A percentile compares a stretch with the other conserved stretches of the same genome.
Conservation (phyloP, 1,140 invertebrate species). For the Drosophila tropicalis region DNA sequence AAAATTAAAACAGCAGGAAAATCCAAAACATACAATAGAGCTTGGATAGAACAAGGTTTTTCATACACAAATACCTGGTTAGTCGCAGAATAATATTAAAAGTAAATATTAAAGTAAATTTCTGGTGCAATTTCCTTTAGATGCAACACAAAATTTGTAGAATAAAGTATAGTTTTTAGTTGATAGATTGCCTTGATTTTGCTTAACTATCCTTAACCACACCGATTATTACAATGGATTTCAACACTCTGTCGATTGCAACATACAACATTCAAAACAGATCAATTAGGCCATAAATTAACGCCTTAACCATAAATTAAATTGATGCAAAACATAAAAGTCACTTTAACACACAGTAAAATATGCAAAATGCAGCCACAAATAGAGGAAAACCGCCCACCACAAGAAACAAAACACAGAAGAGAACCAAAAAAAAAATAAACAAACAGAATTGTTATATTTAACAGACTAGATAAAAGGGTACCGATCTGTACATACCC, state of each 20-base stretch:
- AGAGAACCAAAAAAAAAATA: constrained; percentile 4
- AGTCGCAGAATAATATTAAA: too few relatives aligned
- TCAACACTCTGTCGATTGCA: constrained; percentile 57
- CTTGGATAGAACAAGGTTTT: too few relatives aligned
- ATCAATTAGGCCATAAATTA: constrained; percentile 80
- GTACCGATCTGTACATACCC: not conserved
- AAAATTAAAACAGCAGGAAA: too few relatives aligned
- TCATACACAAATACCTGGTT: too few relatives aligned
- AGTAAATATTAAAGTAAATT: too few relatives aligned
- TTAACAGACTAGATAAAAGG: not conserved
- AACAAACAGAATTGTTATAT: not conserved
- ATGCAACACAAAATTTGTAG: too few relatives aligned
- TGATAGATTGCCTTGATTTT: constrained; percentile 9
- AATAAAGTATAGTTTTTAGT: not conserved
- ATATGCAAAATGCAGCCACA: constrained; percentile 64
- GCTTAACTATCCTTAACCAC: not conserved
- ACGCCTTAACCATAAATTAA: constrained; percentile 75
- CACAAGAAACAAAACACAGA: constrained; percentile 12
- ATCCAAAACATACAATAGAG: too few relatives aligned
- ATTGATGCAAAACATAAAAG: constrained; percentile 71
- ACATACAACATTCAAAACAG: constrained; percentile 68
- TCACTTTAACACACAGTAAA: constrained; percentile 54
- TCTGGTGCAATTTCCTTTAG: too few relatives aligned
- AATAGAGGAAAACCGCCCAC: constrained; percentile 53
- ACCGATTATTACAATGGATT: constrained; percentile 53